Conservation (phyloP, 1,140 invertebrate genomes). For the Nephila pilipes region DNA sequence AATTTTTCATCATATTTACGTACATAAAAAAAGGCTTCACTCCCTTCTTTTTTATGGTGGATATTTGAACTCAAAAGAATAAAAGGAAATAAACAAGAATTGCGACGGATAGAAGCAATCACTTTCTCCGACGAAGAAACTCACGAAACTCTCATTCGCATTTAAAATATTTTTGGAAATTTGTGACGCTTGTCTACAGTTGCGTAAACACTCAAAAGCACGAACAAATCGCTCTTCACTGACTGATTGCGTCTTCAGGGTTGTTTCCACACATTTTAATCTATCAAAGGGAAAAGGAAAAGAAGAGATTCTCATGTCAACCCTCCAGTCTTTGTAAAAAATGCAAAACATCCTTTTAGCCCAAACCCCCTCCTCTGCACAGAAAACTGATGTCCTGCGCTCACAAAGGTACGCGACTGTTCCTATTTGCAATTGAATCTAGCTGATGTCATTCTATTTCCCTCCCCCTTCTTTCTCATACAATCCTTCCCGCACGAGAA, state of each 20-base stretch:
- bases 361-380: constrained; percentile 17
- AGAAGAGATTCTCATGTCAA: background rate
- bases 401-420: constrained; percentile 37
- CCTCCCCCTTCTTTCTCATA: background rate
- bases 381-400: constrained; percentile 32
- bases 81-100: background rate
- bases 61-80: background rate
- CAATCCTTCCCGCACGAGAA: constrained; percentile 20
- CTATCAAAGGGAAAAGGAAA: constrained; percentile 51
- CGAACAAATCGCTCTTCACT: constrained; percentile 41
- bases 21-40: background rate
- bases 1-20: background rate
- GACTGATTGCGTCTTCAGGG: constrained; percentile 44
- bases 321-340: background rate
- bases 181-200: constrained; percentile 39
- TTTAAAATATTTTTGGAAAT: constrained; percentile 40
- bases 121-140: constrained; percentile 7
- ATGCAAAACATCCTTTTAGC: constrained; percentile 16
- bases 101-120: constrained; percentile 13
- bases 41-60: background rate
- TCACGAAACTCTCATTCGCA: constrained; percentile 19
- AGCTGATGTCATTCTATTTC: background rate
- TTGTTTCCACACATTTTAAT: constrained; percentile 58
- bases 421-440: constrained; percentile 40
- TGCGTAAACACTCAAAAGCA: constrained; percentile 26